Evolutionary conservation across 2,797 vertebrate species (phyloP).

Genomic region (Labroides dimidiatus): DNA sequence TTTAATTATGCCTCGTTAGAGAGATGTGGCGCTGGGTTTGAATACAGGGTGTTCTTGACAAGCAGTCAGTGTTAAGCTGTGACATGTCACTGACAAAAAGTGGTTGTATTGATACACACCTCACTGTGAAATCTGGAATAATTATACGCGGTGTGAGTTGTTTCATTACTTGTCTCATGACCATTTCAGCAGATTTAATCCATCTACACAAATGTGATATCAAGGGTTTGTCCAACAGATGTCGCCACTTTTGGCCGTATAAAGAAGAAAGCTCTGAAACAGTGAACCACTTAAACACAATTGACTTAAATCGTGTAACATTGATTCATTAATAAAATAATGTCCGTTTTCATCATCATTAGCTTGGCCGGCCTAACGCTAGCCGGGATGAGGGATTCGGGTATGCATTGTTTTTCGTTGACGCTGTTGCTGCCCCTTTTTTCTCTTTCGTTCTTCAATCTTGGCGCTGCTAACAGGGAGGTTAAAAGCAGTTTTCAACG

Average conservation of each 20-base stretch:
- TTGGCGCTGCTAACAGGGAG: conserved; percentile 14
- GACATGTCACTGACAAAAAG: no score
- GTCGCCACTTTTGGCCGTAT: conserved; percentile 21
- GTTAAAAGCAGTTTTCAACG: conserved; percentile 13
- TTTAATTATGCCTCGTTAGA: neutral
- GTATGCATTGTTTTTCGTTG: conserved; percentile 74
- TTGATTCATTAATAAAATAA: neutral
- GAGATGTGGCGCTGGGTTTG: neutral
- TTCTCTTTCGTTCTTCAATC: conserved; percentile 26
- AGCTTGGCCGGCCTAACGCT: conserved; percentile 57
- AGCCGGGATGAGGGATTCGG: conserved; percentile 32
- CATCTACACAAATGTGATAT: neutral
- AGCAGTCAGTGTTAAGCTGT: no score
- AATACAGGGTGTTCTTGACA: neutral
- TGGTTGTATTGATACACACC: no score
- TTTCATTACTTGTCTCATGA: neutral
- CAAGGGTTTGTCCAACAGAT: conserved; percentile 23
- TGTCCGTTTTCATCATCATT: neutral
- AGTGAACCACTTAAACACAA: conserved; percentile 16
- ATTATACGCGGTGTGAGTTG: neutral
- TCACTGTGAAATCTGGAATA: no score
- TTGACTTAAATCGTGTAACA: neutral
- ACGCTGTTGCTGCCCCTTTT: conserved; percentile 66
- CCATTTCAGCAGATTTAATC: conserved; percentile 14
- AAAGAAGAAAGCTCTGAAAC: conserved; percentile 10